Base-by-base conservation (phyloP, 2,888 invertebrate genomes). In the Trichogramma evanescens region DNA sequence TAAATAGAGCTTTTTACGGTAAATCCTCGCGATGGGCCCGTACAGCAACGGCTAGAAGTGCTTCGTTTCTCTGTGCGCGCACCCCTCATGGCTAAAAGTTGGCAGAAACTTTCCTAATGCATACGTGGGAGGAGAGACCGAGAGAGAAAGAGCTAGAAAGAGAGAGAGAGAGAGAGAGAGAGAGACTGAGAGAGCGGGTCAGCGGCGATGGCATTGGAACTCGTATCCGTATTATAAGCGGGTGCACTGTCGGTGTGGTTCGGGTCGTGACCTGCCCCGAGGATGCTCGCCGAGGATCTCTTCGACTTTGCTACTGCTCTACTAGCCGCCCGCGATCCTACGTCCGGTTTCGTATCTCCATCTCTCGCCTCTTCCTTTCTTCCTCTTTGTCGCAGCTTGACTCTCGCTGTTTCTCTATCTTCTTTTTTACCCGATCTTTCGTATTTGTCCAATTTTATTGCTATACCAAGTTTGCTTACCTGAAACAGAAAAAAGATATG, bases 101-200 rank as follows among this genome's bases (percentile, higher is more conserved):
- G 58, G 66, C 64, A 63, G 67, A 70, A 74, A 74, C 70, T 74
- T 26, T 74, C 67, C 69, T 72, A 72, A 74, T 74, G 72, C 71
- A 74, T 71, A 72, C 73, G 72, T 67, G 26, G 26, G 26, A 26
- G 26, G 26, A 26, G 26, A 26, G 26, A 26, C 26, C 26, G 26
- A 2, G 26, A 26, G 2, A 26, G 26, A 26, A 26, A 26, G 26
- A 26, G 26, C 26, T 26, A 26, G 26, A 26, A 26, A 26, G 26
- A 26, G 26, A 26, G 26, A 26, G 26, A 26, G 26, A 26, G 26
- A 26, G 26, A 26, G 26, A 26, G 26, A 26, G 71, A 68, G 56
- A 60, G 71, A 70, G 66, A 26, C 26, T 2, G 71, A 68, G 56
- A 60, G 71, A 70, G 66, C 66, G 69, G 65, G 67, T 70, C 58